Evolutionary conservation across 2,888 invertebrate genomes (phyloP).

Genomic region (Onthophagus sagittarius): DNA sequence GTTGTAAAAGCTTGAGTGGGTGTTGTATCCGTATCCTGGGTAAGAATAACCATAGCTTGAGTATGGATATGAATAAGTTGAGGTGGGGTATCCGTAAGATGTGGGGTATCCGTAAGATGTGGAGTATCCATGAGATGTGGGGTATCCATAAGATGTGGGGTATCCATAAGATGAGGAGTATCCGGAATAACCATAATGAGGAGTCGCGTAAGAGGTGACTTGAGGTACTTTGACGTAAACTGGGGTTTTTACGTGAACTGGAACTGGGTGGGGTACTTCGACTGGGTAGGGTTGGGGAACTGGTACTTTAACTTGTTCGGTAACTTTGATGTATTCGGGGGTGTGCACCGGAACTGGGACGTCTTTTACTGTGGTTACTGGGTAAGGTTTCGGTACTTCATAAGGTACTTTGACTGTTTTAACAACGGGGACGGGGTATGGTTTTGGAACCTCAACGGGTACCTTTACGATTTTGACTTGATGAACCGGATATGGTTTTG

Average conservation of each 20-base stretch:
- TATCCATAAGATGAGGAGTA: background rate
- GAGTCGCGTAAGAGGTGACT: background rate
- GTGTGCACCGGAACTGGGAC: constrained; percentile 27
- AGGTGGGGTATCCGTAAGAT: background rate
- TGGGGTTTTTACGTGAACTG: constrained; percentile 30
- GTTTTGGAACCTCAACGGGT: constrained; percentile 37
- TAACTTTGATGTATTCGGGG: constrained; percentile 27
- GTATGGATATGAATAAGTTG: background rate
- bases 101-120: background rate
- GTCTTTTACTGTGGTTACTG: constrained; percentile 30
- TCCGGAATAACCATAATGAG: background rate
- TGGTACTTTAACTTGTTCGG: constrained; percentile 27
- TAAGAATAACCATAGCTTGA: no score
- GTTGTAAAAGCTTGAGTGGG: no score
- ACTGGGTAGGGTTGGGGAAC: constrained; percentile 40
- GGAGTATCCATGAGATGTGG: constrained; percentile 13
- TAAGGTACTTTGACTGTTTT: constrained; percentile 28
- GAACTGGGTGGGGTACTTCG: constrained; percentile 36
- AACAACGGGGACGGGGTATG: constrained; percentile 30
- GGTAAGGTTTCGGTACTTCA: constrained; percentile 36
- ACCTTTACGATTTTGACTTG: constrained; percentile 34
- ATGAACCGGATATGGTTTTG: constrained; percentile 22
- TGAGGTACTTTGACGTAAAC: constrained; percentile 36
- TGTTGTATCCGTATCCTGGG: no score
- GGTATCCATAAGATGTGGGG: background rate